Percentiles rank a stretch among this genome's conserved stretches.
These are phyloP conservation scores for Passer montanus DNA, from an alignment of 2,113 vertebrate species.

Conservation along the genomic window DNA sequence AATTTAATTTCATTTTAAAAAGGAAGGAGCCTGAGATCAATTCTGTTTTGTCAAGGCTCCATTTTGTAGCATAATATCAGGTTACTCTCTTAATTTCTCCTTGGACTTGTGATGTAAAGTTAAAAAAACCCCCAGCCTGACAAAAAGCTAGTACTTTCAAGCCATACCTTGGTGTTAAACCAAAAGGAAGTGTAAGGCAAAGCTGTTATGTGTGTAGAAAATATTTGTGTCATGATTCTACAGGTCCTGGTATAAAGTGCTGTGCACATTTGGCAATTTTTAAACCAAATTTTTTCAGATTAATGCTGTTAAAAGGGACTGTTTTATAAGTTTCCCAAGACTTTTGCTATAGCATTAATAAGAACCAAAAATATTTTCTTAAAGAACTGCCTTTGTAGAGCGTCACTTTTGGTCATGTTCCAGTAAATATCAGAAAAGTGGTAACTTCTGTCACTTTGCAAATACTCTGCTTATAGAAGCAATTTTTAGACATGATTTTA, in stretches of 20 bases:
- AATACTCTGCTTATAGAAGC: background rate
- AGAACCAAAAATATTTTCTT: background rate
- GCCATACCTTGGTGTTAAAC: background rate
- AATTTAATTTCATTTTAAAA: background rate
- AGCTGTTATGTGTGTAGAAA: background rate
- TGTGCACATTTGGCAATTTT: background rate
- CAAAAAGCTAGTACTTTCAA: background rate
- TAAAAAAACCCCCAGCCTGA: background rate
- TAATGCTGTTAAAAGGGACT: background rate
- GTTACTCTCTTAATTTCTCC: slow-evolving; percentile 13
- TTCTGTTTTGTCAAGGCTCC: background rate
- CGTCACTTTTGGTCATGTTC: background rate
- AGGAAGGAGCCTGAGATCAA: background rate
- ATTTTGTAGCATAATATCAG: background rate
- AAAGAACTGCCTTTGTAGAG: background rate
- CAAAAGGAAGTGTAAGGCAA: background rate
- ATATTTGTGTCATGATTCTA: background rate
- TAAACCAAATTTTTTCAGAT: background rate
- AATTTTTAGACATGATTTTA: background rate
- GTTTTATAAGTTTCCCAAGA: background rate
- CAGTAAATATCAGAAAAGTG: background rate
- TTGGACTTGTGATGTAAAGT: background rate
- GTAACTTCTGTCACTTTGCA: background rate
- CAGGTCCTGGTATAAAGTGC: background rate
- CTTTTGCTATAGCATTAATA: background rate